Base-by-base conservation (phyloP, 2,888 invertebrate species). In the Nebria salina region DNA sequence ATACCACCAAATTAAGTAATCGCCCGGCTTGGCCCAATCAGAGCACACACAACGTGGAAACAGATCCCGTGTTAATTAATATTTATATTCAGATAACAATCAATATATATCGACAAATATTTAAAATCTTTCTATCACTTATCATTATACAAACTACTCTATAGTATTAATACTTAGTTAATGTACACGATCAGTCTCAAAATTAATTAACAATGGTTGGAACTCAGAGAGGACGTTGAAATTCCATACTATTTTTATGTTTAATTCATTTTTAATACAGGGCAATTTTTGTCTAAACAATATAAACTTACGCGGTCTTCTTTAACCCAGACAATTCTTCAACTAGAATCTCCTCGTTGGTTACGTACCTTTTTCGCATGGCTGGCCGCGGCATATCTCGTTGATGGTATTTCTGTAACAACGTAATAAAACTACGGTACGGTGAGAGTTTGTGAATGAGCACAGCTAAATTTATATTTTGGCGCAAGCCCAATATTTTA, bases 261-360 rank as follows among this genome's bases (percentile, higher is more conserved):
- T 26, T 25, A 20, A 11, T 70, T 25, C 70, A 15, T 11, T 13
- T 11, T 26, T 25, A 20, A 11, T 70, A 2, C 70, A 15, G 11
- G 8, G 25, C 25, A 70, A 70, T n/a, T 1, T 11, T 70, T 5
- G 26, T 25, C 70, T 11, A 26, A 26, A 20, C 34, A 66, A 34
- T 34, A 34, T 5, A 34, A 34, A 72, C 87, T 91, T 92, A 92
- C 86, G 92, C 91, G 75, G 90, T 88, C 86, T 92, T 92, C 88
- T 93, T 93, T 78, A 94, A 89, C 77, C 92, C 92, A 84, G 92
- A 91, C 77, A 94, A 90, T 87, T 94, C 93, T 70, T 91, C 89
- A 4, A 92, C 93, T 78, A 93, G 89, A 84, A 91, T 92, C 79
- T 92, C 92, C 86, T 93, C 93, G 83, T 90, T 91, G 1, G 92